Evolutionary conservation across 1,140 invertebrate genomes (phyloP).

Genomic region (Diprion similis): DNA sequence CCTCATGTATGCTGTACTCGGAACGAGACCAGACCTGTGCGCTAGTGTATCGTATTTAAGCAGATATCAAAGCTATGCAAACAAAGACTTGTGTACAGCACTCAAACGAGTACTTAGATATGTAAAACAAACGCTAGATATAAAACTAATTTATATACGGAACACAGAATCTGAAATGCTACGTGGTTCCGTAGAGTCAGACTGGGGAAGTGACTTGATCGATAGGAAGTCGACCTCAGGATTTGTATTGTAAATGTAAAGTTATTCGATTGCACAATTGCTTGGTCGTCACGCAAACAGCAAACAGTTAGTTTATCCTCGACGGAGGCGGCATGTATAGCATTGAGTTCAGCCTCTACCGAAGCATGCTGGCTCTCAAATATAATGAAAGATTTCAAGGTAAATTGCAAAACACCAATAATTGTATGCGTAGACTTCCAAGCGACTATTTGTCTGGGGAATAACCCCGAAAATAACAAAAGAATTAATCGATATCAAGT

Average conservation of each 20-base stretch:
- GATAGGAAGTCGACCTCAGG: slow-evolving; percentile 10
- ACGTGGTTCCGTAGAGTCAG: slow-evolving; percentile 4
- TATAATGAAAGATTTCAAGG: slow-evolving; percentile 24
- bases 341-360: slow-evolving; percentile 22
- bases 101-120: not conserved
- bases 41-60: not conserved
- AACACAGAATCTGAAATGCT: no score
- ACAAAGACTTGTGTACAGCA: not conserved
- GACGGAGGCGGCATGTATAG: slow-evolving; percentile 42
- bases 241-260: slow-evolving; percentile 9
- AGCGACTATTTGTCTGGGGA: no score
- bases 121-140: no score
- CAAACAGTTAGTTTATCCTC: slow-evolving; percentile 32
- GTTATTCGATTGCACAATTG: slow-evolving; percentile 11
- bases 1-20: not conserved
- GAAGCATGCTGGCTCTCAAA: slow-evolving; percentile 35
- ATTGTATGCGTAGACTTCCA: no score
- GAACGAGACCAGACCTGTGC: not conserved
- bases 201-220: slow-evolving; percentile 10
- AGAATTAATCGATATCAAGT: no score
- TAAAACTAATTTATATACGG: no score
- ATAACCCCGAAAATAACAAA: no score
- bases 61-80: not conserved
- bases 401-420: no score
- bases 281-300: slow-evolving; percentile 39